Conservation (phyloP, 1,140 invertebrate genomes). For the Hycleus cichorii region DNA sequence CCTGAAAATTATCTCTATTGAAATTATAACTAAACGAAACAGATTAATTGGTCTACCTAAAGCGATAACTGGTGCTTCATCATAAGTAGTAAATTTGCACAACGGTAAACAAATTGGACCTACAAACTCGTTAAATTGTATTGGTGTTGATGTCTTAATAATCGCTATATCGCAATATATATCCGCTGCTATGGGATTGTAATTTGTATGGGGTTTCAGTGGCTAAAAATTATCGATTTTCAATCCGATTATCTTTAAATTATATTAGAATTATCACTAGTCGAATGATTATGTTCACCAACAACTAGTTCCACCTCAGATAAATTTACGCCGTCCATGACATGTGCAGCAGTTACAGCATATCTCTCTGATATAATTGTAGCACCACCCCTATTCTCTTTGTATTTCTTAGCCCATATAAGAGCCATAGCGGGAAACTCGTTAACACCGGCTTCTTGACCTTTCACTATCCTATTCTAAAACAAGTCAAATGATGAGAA, state of each 20-base stretch:
- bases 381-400: conserved; percentile 56
- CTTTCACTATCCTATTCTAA: conserved; percentile 52
- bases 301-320: conserved; percentile 44
- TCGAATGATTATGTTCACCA: conserved; percentile 37
- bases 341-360: conserved; percentile 65
- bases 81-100: conserved; percentile 41
- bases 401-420: conserved; percentile 49
- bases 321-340: conserved; percentile 35
- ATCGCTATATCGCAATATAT: conserved; percentile 57
- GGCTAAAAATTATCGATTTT: conserved; percentile 25
- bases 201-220: conserved; percentile 35
- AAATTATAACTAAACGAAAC: no score
- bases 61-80: conserved; percentile 42
- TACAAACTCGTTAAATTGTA: conserved; percentile 48
- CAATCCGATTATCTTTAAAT: background rate
- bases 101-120: conserved; percentile 62
- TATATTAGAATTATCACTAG: conserved; percentile 15
- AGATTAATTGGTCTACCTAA: background rate
- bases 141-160: conserved; percentile 41
- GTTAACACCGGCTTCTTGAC: conserved; percentile 49
- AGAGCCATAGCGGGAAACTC: conserved; percentile 64
- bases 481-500: background rate
- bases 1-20: conserved; percentile 39
- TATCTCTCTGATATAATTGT: conserved; percentile 54
- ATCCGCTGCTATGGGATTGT: conserved; percentile 25